Evolutionary conservation across 2,888 invertebrate genomes (phyloP).

Genomic region (Ligdia adustata): DNA sequence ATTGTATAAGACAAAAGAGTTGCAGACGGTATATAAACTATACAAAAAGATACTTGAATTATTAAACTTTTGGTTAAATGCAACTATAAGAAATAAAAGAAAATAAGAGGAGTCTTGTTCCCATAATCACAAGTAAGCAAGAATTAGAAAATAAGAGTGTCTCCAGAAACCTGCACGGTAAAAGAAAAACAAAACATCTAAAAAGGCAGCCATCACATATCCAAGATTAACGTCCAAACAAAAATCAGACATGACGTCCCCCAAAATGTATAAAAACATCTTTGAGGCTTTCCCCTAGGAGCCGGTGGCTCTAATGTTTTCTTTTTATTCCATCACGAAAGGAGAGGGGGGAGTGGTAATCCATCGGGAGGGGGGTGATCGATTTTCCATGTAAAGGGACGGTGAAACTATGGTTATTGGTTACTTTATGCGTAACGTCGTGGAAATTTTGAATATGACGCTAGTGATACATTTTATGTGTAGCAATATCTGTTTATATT

Average conservation of each 20-base stretch:
- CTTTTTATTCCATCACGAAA: conserved; percentile 73
- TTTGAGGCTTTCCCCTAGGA: conserved; percentile 59
- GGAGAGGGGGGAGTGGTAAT: conserved; percentile 65
- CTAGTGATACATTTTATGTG: too few relatives aligned
- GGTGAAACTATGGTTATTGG: conserved; percentile 80
- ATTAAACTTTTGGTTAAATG: too few relatives aligned
- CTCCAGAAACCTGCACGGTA: neutral
- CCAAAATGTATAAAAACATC: conserved; percentile 61
- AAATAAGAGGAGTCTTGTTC: too few relatives aligned
- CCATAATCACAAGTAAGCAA: too few relatives aligned
- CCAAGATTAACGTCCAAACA: conserved; percentile 57
- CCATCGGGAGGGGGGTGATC: conserved; percentile 71
- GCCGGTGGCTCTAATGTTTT: conserved; percentile 72
- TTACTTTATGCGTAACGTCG: conserved; percentile 57
- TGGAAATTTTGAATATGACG: neutral
- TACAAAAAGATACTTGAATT: too few relatives aligned
- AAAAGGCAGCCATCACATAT: conserved; percentile 33
- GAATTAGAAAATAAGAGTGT: conserved; percentile 5
- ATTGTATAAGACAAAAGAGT: too few relatives aligned
- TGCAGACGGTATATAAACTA: too few relatives aligned
- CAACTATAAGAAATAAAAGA: too few relatives aligned
- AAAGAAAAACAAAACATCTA: conserved; percentile 14
- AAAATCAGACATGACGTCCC: conserved; percentile 67
- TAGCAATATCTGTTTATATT: too few relatives aligned
- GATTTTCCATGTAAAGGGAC: conserved; percentile 68